Base-by-base conservation (phyloP, 2,113 vertebrate genomes). In the Leiothrix lutea region DNA sequence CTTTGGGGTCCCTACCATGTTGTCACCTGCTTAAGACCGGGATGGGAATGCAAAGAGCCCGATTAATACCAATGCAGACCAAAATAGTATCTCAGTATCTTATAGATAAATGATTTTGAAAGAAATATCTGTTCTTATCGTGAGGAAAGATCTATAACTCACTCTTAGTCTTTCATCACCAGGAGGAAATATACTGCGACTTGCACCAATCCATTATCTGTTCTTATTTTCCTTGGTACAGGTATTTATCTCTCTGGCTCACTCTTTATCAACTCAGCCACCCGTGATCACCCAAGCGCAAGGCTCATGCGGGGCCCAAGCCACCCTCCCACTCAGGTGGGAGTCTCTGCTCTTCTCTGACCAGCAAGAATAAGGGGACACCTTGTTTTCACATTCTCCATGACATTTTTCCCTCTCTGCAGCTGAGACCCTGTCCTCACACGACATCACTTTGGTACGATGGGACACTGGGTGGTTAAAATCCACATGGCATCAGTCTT, bases 81-180 rank as follows among this genome's bases (percentile, higher is more conserved):
- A 80, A 95, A 93, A 86, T 65, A 93, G 62, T 48, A 90, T 85
- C 88, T 94, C 67, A 67, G 66, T 67, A 92, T 70, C 83, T 94
- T 91, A 54, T 2, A 78, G 77, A 95, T 80, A 91, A 87, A 91
- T 60, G 29, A 93, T 95, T 93, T 71, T 48, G 58, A 95, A 95
- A 96, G 92, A 92, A 92, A 53, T 87, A 94, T 93, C 73, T 78
- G 40, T 90, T 94, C 87, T 84, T 95, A 96, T 95, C 35, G 0
- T 0, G 3, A 88, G 62, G 66, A 82, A 96, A 95, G 81, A 97
- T 96, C 95, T 95, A 92, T 95, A 94, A 91, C 78, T 94, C 89
- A 61, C 87, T 92, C 82, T 58, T 78, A 90, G 89, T 79, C 72
- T 90, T 97, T 89, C 96, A 95, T 97, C 97, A 95, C 81, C 69